Conservation (phyloP, 1,140 invertebrate species). For the Cotesia typhae region DNA sequence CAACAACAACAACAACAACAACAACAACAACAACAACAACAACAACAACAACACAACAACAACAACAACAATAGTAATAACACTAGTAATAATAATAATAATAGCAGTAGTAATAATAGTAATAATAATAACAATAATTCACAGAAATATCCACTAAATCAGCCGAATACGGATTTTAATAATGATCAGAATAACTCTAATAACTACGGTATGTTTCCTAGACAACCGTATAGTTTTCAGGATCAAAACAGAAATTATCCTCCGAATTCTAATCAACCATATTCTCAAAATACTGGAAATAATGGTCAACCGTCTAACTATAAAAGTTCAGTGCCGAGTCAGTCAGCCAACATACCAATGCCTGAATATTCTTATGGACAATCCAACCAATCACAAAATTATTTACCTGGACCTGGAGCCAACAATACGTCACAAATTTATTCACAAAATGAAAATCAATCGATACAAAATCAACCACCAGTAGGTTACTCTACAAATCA, state of each 20-base stretch:
- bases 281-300: conserved; percentile 48
- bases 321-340: conserved; percentile 48
- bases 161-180: conserved; percentile 49
- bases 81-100: too few relatives aligned
- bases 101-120: too few relatives aligned
- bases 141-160: conserved; percentile 44
- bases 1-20: too few relatives aligned
- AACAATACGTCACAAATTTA: conserved; percentile 45
- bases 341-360: conserved; percentile 48
- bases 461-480: conserved; percentile 46
- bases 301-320: conserved; percentile 48
- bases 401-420: conserved; percentile 37
- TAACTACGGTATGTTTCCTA: conserved; percentile 56
- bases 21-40: too few relatives aligned
- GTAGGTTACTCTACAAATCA: conserved; percentile 46
- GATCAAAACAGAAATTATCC: conserved; percentile 47
- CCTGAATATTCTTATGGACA: conserved; percentile 55
- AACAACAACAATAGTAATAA: too few relatives aligned
- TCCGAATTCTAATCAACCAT: conserved; percentile 50
- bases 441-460: conserved; percentile 45
- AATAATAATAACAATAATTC: conserved; percentile 17
- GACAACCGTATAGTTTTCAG: conserved; percentile 47
- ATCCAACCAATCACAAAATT: conserved; percentile 50
- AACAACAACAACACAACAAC: too few relatives aligned
- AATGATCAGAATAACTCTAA: conserved; percentile 49